A percentile compares a stretch with the other conserved stretches of the same genome.
Evolutionary conservation across 2,888 invertebrate genomes (phyloP).

Genomic region (Proisotoma minuta): DNA sequence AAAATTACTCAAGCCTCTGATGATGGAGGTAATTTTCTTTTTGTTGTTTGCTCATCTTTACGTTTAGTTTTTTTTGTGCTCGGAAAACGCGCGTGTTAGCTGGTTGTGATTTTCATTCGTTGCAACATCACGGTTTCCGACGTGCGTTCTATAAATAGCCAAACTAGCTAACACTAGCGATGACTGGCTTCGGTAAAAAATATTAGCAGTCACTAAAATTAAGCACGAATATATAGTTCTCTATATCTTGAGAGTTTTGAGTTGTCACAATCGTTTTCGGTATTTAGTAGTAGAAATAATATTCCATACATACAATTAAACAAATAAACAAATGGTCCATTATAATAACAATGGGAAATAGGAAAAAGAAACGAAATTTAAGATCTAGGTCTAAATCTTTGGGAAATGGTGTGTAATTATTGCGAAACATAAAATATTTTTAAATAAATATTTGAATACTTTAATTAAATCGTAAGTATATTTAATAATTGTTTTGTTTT

Average conservation of each 20-base stretch:
- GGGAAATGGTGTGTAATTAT: not conserved
- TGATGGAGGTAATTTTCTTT: conserved; percentile 33
- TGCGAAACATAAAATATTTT: not conserved
- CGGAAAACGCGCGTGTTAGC: too few species aligned
- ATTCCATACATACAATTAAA: not conserved
- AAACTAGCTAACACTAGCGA: too few species aligned
- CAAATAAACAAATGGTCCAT: too few species aligned
- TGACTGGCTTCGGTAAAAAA: too few species aligned
- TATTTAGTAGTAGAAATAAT: not conserved
- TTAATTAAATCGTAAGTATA: too few species aligned
- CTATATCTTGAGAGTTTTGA: too few species aligned
- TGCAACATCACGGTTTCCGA: too few species aligned
- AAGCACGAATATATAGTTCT: too few species aligned
- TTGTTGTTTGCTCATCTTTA: not conserved
- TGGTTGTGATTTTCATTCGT: too few species aligned
- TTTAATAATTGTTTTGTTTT: not conserved
- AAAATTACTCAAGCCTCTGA: conserved; percentile 46
- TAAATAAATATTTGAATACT: conserved; percentile 3
- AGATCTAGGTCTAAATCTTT: conserved; percentile 11
- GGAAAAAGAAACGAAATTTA: conserved; percentile 18
- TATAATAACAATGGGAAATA: conserved; percentile 24
- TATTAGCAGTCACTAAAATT: too few species aligned
- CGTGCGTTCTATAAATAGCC: too few species aligned
- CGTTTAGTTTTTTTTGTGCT: not conserved
- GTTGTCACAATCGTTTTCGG: too few species aligned